Base-by-base conservation (phyloP, 2,113 vertebrate genomes). In the Rhinopithecus roxellana region DNA sequence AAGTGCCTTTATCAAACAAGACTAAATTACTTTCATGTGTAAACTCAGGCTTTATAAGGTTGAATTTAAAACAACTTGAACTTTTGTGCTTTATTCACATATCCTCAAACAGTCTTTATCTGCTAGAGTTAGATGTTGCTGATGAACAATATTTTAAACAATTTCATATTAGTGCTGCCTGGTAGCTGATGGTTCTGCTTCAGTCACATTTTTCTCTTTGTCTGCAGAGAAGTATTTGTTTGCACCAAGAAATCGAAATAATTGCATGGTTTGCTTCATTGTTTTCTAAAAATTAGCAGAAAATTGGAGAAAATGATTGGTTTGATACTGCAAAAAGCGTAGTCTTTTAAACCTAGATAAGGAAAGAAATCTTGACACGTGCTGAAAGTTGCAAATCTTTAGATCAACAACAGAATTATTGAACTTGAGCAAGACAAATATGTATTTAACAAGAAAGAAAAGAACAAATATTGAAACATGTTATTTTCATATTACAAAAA, bases 221-320 rank as follows among this genome's bases (percentile, higher is more conserved):
- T 94, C 89, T 88, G 78, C 83, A 80, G n/a, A 52, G 78, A 93
- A 80, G 75, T 93, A 69, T 96, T 96, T 94, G 82, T 94, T 95
- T 97, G 89, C 79, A 94, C 55, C 45, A 77, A 94, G 70, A 96
- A 90, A 94, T 45, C 1, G 0, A 96, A 98, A 94, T 96, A 98
- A 98, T 96, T 97, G 84, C 72, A 96, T 59, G 84, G 74, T 96
- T 95, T 93, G 88, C 96, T 52, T 88, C 61, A 72, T 92, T 92
- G 92, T 96, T 97, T 96, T 90, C 93, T 90, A 97, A 95, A 97
- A 98, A 82, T 94, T 96, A 96, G 93, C 48, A 85, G 72, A 45
- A 97, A 97, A 97, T 93, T 94, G 45, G 59, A 96, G 94, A 64
- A 98, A 97, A 97, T 97, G 78, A 95, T 93, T 93, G 70, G 80